Base-by-base conservation (phyloP, 2,888 invertebrate genomes). In the Heliconius hortense region DNA sequence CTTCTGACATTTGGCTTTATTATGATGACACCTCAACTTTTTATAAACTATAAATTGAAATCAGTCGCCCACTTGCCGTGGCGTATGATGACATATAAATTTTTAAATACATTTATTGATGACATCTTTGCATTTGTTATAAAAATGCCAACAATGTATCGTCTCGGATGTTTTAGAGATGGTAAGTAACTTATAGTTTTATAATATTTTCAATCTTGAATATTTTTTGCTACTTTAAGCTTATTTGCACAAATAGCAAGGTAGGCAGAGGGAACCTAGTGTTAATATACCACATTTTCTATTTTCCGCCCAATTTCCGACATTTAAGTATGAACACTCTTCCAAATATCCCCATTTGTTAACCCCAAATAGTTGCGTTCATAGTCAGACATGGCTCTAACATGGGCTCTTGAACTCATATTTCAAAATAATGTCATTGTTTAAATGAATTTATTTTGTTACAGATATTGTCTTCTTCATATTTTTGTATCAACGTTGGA, bases 61-160 rank as follows among this genome's bases (percentile, higher is more conserved):
- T 99, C 99, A 26, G 99, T 99, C 2, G 99, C 99, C 15, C 99
- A 99, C 94, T 95, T 99, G 83, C 99, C 99, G 7, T 99, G 99
- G 99, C 96, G 99, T 78, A 99, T 99, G 99, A 96, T 99, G 96
- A 99, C 99, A 15, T 99, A 99, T 91, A 99, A 99, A 95, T 99
- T 99, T 90, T 96, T 99, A 76, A 99, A 99, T 90, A 99, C 99
- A 31, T 99, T 99, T 91, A 99, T 99, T 84, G 99, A 99, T 94
- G 99, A 99, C 90, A 98, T 99, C 84, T 99, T 99, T 94, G 99
- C 99, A 77, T 99, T 99, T 95, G 99, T 99, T 79, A 99, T 99
- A 84, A 99, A 99, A 94, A 99, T 99, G 99, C 99, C 99, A 43
- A 99, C 99, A 1, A 97, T 99, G 96, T 99, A 99, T 87, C 95